Evolutionary conservation across 2,797 vertebrate genomes (phyloP).

Genomic region (Alectoris magna): DNA sequence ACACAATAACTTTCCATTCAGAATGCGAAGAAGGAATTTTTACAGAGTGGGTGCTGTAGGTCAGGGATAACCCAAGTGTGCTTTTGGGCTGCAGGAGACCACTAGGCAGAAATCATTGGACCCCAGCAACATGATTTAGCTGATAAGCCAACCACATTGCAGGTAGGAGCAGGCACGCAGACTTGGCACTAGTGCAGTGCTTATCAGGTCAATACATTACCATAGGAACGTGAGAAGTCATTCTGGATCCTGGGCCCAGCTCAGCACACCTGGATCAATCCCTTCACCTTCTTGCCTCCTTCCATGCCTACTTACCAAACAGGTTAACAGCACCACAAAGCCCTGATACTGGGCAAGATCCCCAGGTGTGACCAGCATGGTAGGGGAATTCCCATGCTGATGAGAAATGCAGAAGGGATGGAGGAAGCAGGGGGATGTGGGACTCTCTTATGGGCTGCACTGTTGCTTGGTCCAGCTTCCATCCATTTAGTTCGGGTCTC

Average conservation of each 20-base stretch:
- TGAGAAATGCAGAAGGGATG: neutral
- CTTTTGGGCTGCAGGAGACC: neutral
- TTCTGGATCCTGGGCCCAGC: neutral
- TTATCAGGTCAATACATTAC: neutral
- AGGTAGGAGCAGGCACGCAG: neutral
- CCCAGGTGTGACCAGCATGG: neutral
- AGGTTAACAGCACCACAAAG: neutral
- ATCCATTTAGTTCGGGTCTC: neutral
- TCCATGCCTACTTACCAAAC: neutral
- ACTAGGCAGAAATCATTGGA: neutral
- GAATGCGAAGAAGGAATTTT: neutral
- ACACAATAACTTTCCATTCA: neutral
- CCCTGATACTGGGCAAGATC: neutral
- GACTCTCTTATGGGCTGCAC: neutral
- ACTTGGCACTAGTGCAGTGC: neutral
- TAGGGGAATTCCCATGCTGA: neutral
- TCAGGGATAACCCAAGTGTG: neutral
- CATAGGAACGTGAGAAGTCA: neutral
- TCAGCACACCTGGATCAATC: neutral
- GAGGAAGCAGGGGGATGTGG: neutral
- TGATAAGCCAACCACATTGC: neutral
- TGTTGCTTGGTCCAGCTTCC: neutral
- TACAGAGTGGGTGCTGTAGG: neutral
- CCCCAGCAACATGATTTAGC: neutral
- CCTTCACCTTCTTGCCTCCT: neutral